Base-by-base conservation (phyloP, 2,113 vertebrate species). In the Pheucticus melanocephalus region DNA sequence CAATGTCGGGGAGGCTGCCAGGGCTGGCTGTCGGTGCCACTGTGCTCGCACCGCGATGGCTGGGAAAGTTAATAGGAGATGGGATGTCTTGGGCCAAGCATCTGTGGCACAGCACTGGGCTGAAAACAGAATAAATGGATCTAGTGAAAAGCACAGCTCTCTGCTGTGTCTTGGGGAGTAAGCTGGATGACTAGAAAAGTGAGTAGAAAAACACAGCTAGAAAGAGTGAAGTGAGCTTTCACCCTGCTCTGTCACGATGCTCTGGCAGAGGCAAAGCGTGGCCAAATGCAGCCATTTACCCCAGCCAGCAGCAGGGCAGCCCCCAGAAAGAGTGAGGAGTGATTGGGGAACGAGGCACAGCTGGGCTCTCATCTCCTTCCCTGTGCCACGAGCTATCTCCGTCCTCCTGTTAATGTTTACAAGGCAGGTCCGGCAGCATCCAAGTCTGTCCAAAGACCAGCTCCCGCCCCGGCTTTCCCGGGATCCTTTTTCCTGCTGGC, bases 331-430 rank as follows among this genome's bases (percentile, higher is more conserved):
- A 54, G 21, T 0, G 1, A 80, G 53, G 53, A 75, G 73, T 25
- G 25, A n/a, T 0, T 28, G 5, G 33, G n/a, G 5, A 73, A 20
- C 0, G 1, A 48, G 20, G 17, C 44, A 16, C 47, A 50, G 42
- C 54, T 0, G 1, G 8, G 10, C 28, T 90, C 11, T 50, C 5
- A 1, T 50, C 42, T 82, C 47, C 44, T 18, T 78, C 39, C 40
- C 35, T 0, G 0, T 2, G 5, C 85, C 6, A 1, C 1, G 4
- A 47, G 59, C 78, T 76, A 18, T 53, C 89, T 93, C 44, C 1
- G 16, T 88, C 60, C 76, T 72, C 73, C 78, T 66, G 96, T 97
- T 97, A 97, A 97, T 97, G 91, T 97, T 97, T 97, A 97, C 61
- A 82, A 45, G 71, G 60, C 76, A 95, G 76, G 56, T 70, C 66